Evolutionary conservation across 2,113 vertebrate species (phyloP).

Genomic region (Eulemur macaco): DNA sequence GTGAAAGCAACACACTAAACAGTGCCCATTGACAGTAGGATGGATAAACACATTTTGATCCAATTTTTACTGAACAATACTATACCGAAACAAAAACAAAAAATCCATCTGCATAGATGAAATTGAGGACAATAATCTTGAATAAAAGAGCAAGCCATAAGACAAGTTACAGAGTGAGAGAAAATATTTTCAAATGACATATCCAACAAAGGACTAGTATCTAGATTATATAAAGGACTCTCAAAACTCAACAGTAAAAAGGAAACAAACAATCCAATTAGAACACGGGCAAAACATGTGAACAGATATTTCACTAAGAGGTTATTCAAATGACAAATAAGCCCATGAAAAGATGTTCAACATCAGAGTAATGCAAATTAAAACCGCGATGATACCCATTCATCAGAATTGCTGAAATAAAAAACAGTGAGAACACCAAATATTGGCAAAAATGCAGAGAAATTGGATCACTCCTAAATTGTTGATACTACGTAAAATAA

Average conservation of each 20-base stretch:
- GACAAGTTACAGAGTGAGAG: neutral
- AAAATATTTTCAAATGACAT: neutral
- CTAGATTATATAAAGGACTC: neutral
- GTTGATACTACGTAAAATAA: neutral
- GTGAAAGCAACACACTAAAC: neutral
- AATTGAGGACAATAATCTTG: neutral
- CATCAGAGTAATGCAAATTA: neutral
- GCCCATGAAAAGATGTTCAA: neutral
- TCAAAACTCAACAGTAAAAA: neutral
- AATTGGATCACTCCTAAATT: neutral
- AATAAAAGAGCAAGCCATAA: neutral
- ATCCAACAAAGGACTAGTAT: neutral
- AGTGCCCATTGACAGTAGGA: neutral
- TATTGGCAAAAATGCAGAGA: neutral
- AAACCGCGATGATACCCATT: neutral
- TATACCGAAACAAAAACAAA: neutral
- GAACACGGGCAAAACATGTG: neutral
- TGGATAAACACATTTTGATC: neutral
- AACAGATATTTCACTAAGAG: neutral
- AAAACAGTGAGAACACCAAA: neutral
- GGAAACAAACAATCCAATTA: neutral
- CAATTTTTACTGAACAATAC: neutral
- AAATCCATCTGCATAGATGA: neutral
- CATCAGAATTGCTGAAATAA: neutral
- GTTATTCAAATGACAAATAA: neutral